Percentiles rank a stretch among this genome's conserved stretches.
Evolutionary conservation across 2,113 vertebrate species (phyloP).

Genomic region (Speoplatyrhinus poulsoni): DNA sequence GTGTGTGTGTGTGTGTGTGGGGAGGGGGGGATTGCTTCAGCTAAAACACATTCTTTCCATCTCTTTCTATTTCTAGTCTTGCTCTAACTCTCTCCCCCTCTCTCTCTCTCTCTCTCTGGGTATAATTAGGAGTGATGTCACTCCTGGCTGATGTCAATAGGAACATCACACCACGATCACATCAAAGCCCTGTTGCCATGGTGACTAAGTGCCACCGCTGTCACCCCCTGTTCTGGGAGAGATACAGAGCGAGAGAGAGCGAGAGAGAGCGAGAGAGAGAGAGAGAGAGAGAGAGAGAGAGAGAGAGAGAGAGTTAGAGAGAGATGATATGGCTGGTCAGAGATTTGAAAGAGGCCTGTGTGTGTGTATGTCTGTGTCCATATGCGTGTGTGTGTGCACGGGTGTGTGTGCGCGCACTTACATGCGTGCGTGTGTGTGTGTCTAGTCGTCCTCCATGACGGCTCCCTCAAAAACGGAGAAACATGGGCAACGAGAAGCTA

Average conservation of each 20-base stretch:
- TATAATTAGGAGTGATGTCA: slow-evolving; percentile 75
- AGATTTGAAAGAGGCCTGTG: slow-evolving; percentile 9
- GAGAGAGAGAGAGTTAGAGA: slow-evolving; percentile 9
- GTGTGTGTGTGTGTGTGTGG: too few species aligned
- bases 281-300: not conserved
- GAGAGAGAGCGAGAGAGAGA: slow-evolving; percentile 19
- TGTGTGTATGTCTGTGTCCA: slow-evolving; percentile 5
- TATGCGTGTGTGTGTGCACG: slow-evolving; percentile 1
- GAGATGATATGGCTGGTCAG: slow-evolving; percentile 3
- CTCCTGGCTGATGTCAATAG: slow-evolving; percentile 70
- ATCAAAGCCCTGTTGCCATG: slow-evolving; percentile 78
- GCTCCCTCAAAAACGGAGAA: not conserved
- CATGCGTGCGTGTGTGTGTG: not conserved
- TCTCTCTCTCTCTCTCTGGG: slow-evolving; percentile 23
- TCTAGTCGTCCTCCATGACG: not conserved
- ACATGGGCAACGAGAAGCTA: too few species aligned
- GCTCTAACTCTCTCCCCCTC: slow-evolving; percentile 8
- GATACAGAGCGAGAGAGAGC: slow-evolving; percentile 15
- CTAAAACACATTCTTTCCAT: slow-evolving; percentile 11
- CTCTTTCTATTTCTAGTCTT: slow-evolving; percentile 32
- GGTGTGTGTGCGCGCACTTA: slow-evolving; percentile 18
- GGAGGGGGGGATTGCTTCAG: not conserved
- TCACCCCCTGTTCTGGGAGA: slow-evolving; percentile 55
- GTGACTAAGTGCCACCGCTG: slow-evolving; percentile 77
- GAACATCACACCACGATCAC: slow-evolving; percentile 72